Conservation (phyloP, 2,113 vertebrate species). For the Conger conger region DNA sequence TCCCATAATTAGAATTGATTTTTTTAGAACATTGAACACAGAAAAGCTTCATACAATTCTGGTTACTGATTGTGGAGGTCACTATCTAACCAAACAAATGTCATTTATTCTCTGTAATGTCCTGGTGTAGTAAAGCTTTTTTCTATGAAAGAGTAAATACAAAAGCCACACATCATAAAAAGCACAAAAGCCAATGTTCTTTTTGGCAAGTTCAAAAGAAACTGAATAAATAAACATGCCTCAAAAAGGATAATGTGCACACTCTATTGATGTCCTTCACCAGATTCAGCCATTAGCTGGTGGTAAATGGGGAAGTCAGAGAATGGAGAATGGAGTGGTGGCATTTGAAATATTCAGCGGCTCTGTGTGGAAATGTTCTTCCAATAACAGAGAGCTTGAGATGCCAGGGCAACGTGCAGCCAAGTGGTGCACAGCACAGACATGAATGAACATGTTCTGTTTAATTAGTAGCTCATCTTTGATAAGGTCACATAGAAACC, state of each 20-base stretch:
- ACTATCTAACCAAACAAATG: no score
- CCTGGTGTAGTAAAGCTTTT: no score
- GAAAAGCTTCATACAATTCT: no score
- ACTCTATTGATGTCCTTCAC: background rate
- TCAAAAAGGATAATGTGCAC: no score
- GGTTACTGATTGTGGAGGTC: no score
- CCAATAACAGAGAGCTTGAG: background rate
- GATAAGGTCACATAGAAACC: constrained; percentile 24
- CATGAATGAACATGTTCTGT: background rate
- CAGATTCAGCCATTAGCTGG: background rate
- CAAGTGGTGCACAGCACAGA: background rate
- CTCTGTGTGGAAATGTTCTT: background rate
- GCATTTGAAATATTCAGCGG: background rate
- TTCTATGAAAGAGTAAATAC: no score
- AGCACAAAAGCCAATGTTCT: no score
- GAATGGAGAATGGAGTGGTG: background rate
- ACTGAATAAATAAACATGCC: no score
- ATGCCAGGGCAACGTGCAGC: background rate
- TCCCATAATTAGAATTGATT: background rate
- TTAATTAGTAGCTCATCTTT: constrained; percentile 22
- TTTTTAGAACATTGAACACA: no score
- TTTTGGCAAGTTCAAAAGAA: no score
- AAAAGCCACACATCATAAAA: no score
- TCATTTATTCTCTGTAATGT: no score
- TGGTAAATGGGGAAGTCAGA: background rate